Evolutionary conservation across 1,140 invertebrate species (phyloP), one percentile per base, ranked within the genome.

Genomic region (Cheumatopsyche charites): DNA sequence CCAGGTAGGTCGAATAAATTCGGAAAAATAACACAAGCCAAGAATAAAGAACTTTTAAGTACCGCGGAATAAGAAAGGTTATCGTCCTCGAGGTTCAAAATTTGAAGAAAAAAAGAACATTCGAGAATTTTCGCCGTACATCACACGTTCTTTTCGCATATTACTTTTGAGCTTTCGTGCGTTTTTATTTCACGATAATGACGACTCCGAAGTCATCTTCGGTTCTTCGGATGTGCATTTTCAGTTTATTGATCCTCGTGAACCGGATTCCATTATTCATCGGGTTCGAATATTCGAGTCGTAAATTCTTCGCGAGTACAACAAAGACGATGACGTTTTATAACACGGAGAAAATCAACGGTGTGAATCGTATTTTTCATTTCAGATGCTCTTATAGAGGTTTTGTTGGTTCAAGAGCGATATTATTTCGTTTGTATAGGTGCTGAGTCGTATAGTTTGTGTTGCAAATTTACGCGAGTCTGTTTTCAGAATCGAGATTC

Each of bases 201-300:
- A 36, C 9, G 29, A 9, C 29, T 36, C 9, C 29, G 29, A 36
- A 36, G 55, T 23, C 55, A 12, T 58, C 23, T 58, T 58, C n/a
- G n/a, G n/a, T 12, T 13, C 23, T 23, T 17, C 55, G 21, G 55
- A 58, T 58, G n/a, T n/a, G 55, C 55, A 58, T 58, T 58, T 58
- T 58, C 55, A 58, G 55, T 58, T 58, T 58, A 58, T 58, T 58
- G 55, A 58, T 58, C 55, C 55, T 36, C 29, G 29, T 58, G 55
- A 58, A 58, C 55, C 55, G 55, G 55, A 58, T 58, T 58, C 55
- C 55, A 58, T 58, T 58, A 58, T 58, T 58, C 55, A 58, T 58
- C 21, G 19, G 29, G 29, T 25, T 13, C 23, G 23, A 58, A 36
- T 36, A 3, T 36, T 36, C 29, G 29, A 3, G 29, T 36, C 29